Evolutionary conservation across 2,797 vertebrate genomes (phyloP).

Genomic region (Anabas testudineus): DNA sequence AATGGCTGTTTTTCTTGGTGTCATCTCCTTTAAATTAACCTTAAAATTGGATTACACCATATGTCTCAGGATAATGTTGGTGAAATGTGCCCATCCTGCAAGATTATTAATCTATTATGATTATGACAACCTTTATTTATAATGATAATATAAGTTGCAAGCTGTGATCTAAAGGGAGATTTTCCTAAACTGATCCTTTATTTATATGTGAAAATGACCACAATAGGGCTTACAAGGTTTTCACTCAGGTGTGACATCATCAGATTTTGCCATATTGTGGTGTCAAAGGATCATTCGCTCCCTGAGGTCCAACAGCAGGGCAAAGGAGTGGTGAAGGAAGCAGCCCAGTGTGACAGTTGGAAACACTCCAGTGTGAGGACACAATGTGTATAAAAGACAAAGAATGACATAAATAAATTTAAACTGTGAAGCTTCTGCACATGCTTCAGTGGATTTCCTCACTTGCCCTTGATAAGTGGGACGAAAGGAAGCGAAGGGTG

Average conservation of each 20-base stretch:
- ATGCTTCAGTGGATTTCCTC: slow-evolving; percentile 11
- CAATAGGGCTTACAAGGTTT: slow-evolving; percentile 14
- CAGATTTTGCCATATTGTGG: slow-evolving; percentile 68
- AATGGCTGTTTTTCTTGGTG: too few relatives aligned
- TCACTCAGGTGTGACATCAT: slow-evolving; percentile 25
- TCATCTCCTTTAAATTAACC: too few relatives aligned
- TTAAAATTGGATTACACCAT: too few relatives aligned
- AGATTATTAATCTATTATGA: too few relatives aligned
- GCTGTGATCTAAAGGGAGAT: too few relatives aligned
- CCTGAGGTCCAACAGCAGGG: slow-evolving; percentile 60
- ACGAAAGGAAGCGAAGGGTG: slow-evolving; percentile 19
- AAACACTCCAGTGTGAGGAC: slow-evolving; percentile 53
- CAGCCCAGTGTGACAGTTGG: slow-evolving; percentile 69
- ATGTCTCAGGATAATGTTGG: too few relatives aligned
- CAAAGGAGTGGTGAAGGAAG: slow-evolving; percentile 64
- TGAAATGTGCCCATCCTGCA: too few relatives aligned
- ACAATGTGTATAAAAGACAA: slow-evolving; percentile 24
- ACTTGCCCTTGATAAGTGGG: slow-evolving; percentile 28
- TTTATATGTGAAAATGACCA: neutral
- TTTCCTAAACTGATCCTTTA: neutral
- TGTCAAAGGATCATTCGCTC: slow-evolving; percentile 71
- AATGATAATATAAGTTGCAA: too few relatives aligned
- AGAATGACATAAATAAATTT: slow-evolving; percentile 12
- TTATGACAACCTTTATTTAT: too few relatives aligned
- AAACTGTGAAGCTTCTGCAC: slow-evolving; percentile 2